These are phyloP conservation scores for Deroplatys truncata DNA, from an alignment of 2,888 invertebrate genomes.

Conservation along the genomic window DNA sequence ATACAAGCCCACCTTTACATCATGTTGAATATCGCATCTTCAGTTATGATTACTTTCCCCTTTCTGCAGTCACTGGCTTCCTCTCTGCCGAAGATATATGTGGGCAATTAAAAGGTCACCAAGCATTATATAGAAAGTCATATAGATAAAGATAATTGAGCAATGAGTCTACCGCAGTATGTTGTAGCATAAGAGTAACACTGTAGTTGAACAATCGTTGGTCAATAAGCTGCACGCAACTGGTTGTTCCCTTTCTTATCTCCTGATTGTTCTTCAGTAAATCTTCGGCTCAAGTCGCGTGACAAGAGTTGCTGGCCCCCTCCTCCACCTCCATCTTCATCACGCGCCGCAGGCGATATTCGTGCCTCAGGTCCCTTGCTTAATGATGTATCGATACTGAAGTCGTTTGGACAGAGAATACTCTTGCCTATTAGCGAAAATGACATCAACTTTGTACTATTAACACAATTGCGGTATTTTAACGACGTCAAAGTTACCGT, in stretches of 20 bases:
- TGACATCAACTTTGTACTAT: too few species aligned
- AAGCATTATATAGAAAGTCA: slow-evolving; percentile 7
- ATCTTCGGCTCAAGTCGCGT: background rate
- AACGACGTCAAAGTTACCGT: too few species aligned
- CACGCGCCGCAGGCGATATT: background rate
- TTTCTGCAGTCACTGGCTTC: background rate
- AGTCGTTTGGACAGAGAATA: too few species aligned
- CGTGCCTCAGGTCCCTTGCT: background rate
- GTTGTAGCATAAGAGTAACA: background rate
- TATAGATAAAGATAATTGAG: slow-evolving; percentile 26
- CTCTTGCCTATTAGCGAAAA: too few species aligned
- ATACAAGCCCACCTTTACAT: background rate
- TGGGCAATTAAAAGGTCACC: slow-evolving; percentile 25
- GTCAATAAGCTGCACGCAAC: background rate
- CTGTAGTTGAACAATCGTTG: background rate
- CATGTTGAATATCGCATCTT: background rate
- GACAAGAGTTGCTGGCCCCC: background rate
- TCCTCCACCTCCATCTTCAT: background rate
- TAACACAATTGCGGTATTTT: too few species aligned
- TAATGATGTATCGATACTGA: background rate
- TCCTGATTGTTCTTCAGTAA: slow-evolving; percentile 11
- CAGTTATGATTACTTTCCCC: background rate
- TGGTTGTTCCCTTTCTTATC: background rate
- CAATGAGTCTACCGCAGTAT: slow-evolving; percentile 5
- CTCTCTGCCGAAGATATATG: background rate